Evolutionary conservation across 2,113 vertebrate species (phyloP).

Genomic region (Neogobius melanostomus): DNA sequence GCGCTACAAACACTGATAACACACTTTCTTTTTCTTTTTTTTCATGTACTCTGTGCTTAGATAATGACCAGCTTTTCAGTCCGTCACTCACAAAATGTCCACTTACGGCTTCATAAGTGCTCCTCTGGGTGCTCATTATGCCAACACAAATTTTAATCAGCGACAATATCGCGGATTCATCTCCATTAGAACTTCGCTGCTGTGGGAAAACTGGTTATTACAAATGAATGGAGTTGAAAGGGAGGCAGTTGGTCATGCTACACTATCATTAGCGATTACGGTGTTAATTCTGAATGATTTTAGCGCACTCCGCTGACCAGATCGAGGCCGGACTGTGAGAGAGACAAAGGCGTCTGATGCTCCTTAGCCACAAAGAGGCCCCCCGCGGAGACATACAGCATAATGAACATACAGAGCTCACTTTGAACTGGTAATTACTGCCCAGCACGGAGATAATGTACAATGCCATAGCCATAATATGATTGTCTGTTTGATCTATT

Average conservation of each 20-base stretch:
- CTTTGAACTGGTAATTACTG: not conserved
- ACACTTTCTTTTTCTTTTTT: conserved; percentile 14
- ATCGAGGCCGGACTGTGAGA: conserved; percentile 16
- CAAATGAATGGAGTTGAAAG: conserved; percentile 32
- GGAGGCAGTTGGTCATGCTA: conserved; percentile 18
- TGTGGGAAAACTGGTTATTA: conserved; percentile 32
- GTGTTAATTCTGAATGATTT: conserved; percentile 15
- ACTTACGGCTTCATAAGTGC: conserved; percentile 36
- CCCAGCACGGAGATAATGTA: not conserved
- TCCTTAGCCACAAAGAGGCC: not conserved
- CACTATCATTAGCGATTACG: conserved; percentile 25
- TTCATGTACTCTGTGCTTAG: conserved; percentile 16
- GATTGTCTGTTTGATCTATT: not conserved
- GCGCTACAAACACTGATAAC: conserved; percentile 7
- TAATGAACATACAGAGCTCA: not conserved
- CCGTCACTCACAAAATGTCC: conserved; percentile 53
- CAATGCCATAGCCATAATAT: not conserved
- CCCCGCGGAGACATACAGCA: not conserved
- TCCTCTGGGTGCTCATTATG: conserved; percentile 54
- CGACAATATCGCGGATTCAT: conserved; percentile 53
- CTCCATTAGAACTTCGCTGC: conserved; percentile 43
- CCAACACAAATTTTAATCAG: conserved; percentile 49
- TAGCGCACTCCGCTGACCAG: conserved; percentile 12
- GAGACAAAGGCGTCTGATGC: not conserved
- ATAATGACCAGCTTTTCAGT: conserved; percentile 38